phyloP scores from a whole-genome alignment of 2,113 vertebrate species.

The Tyto alba region DNA sequence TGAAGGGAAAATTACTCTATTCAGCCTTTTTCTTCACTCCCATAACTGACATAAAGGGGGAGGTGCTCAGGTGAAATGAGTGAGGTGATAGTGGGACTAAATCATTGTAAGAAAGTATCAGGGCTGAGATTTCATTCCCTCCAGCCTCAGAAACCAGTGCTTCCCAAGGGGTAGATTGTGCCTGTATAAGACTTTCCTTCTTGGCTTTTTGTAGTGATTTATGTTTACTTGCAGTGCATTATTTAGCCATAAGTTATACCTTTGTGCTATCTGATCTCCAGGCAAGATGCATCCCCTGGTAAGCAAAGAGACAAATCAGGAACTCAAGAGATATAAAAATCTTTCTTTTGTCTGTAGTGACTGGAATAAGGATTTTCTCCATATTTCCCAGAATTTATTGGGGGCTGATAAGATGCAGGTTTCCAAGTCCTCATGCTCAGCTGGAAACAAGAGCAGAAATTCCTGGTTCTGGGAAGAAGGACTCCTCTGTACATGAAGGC shows the following conservation, averaged over 20 bases:
- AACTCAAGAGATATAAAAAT: neutral
- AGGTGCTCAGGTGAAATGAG: neutral
- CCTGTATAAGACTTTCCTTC: neutral
- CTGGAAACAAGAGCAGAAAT: neutral
- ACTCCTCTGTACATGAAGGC: neutral
- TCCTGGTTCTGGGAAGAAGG: neutral
- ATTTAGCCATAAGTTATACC: conserved; percentile 6
- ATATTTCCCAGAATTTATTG: neutral
- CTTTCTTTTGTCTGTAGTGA: neutral
- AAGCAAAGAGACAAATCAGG: neutral
- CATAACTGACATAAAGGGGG: neutral
- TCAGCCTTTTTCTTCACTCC: neutral
- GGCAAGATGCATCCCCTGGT: neutral
- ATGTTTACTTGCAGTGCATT: neutral
- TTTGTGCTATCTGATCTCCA: neutral
- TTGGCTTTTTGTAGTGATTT: neutral
- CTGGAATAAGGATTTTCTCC: neutral
- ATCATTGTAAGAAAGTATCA: neutral
- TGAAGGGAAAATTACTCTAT: neutral
- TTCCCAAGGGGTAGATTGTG: neutral
- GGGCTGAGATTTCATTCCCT: neutral
- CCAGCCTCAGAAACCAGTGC: neutral
- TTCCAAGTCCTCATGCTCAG: neutral
- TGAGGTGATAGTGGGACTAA: neutral
- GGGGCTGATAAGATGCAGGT: neutral